These are phyloP conservation scores for Bibio marci DNA, from an alignment of 2,888 invertebrate genomes.

Conservation along the genomic window DNA sequence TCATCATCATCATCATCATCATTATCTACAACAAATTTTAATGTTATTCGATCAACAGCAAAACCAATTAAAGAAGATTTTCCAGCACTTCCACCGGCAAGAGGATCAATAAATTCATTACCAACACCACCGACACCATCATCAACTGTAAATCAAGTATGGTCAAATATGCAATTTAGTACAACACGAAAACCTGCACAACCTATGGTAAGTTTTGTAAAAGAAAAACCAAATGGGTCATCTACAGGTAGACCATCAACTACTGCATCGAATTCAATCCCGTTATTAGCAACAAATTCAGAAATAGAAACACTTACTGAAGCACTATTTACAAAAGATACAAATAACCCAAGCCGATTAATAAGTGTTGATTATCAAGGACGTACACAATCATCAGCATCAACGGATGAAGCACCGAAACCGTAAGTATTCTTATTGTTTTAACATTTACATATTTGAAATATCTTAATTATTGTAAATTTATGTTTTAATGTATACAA, in stretches of 20 bases:
- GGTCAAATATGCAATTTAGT: not conserved
- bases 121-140: not conserved
- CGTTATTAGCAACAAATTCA: slow-evolving; percentile 34
- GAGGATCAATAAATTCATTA: slow-evolving; percentile 5
- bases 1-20: not conserved
- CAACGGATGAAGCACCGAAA: slow-evolving; percentile 51
- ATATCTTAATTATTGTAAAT: not conserved
- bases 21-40: not conserved
- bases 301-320: slow-evolving; percentile 54
- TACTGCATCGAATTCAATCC: slow-evolving; percentile 20
- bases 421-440: slow-evolving; percentile 38
- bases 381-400: slow-evolving; percentile 49
- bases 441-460: not conserved
- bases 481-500: not conserved
- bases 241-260: slow-evolving; percentile 25
- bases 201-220: not conserved
- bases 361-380: slow-evolving; percentile 59
- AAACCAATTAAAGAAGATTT: slow-evolving; percentile 5
- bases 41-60: not conserved
- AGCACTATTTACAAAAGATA: slow-evolving; percentile 50
- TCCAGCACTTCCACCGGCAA: slow-evolving; percentile 9
- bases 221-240: slow-evolving; percentile 8
- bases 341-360: slow-evolving; percentile 51
- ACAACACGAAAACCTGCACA: not conserved
- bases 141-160: not conserved